These are phyloP conservation scores for Drosophila navojoa DNA, from an alignment of 1,140 invertebrate species.

Conservation along the genomic window DNA sequence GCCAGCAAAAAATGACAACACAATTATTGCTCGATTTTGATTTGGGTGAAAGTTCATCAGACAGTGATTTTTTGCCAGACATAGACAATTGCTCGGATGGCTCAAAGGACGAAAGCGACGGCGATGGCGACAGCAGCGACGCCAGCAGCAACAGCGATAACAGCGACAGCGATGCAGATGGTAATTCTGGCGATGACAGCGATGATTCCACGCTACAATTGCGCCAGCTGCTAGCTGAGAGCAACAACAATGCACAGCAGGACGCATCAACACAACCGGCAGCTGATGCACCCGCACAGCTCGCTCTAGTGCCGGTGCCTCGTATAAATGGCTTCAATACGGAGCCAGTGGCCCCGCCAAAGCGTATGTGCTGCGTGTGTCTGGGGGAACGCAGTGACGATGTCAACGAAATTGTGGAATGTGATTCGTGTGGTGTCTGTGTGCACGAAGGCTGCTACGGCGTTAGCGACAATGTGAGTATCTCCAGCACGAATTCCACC, in stretches of 20 bases:
- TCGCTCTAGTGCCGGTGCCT: not conserved
- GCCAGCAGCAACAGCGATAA: conserved; percentile 71
- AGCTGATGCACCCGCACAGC: not conserved
- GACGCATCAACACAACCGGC: not conserved
- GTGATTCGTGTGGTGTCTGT: conserved; percentile 97
- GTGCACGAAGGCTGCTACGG: conserved; percentile 99
- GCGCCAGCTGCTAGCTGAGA: conserved; percentile 60
- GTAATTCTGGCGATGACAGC: conserved; percentile 75
- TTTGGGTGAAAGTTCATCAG: conserved; percentile 95
- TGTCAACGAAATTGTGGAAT: conserved; percentile 98
- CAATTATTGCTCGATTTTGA: conserved; percentile 85
- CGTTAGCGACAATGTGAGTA: conserved; percentile 95
- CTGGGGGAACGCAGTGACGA: conserved; percentile 96
- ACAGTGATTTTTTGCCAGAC: conserved; percentile 97
- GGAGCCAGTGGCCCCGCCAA: conserved; percentile 43
- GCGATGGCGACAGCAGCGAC: conserved; percentile 79
- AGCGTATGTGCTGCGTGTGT: conserved; percentile 95
- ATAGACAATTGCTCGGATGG: conserved; percentile 88
- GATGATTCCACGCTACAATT: conserved; percentile 80
- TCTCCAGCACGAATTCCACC: conserved; percentile 94
- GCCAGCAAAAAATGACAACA: conserved; percentile 78
- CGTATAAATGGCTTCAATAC: conserved; percentile 41
- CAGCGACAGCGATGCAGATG: conserved; percentile 83
- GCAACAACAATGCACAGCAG: conserved; percentile 29
- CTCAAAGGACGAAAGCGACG: conserved; percentile 85